Percentiles rank a stretch among this genome's conserved stretches.
Evolutionary conservation across 2,888 invertebrate genomes (phyloP).

Genomic region (Leptopterna dolabrata): DNA sequence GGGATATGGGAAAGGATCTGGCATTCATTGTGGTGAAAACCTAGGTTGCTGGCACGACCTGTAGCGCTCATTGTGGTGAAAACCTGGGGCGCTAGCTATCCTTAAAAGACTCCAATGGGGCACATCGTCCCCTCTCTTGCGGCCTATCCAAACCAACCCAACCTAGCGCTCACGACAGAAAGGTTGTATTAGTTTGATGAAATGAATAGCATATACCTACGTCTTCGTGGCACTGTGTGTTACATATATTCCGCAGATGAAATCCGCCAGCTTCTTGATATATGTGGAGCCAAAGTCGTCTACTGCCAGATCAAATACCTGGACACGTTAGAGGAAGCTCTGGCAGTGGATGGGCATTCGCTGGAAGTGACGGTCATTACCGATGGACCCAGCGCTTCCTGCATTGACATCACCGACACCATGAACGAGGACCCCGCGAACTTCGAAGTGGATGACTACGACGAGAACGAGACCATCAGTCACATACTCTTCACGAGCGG

Average conservation of each 20-base stretch:
- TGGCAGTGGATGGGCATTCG: neutral
- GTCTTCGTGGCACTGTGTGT: too few relatives aligned
- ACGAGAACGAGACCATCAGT: neutral
- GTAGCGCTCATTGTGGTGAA: too few relatives aligned
- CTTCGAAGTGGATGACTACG: neutral
- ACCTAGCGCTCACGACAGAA: too few relatives aligned
- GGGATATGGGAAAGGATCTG: too few relatives aligned
- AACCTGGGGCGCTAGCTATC: too few relatives aligned
- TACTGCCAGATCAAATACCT: constrained; percentile 11
- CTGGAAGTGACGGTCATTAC: neutral
- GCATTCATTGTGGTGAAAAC: too few relatives aligned
- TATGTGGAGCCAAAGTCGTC: neutral
- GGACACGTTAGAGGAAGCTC: neutral
- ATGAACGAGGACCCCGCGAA: neutral
- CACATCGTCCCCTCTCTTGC: too few relatives aligned
- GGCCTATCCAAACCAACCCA: too few relatives aligned
- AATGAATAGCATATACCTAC: too few relatives aligned
- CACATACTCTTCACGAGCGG: constrained; percentile 39
- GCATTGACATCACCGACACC: neutral
- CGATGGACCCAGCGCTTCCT: neutral
- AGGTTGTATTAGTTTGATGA: too few relatives aligned
- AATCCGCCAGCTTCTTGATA: constrained; percentile 5
- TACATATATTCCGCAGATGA: neutral
- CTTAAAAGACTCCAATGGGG: too few relatives aligned
- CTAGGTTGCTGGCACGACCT: too few relatives aligned